phyloP scores from a whole-genome alignment of 2,113 vertebrate genomes.

The Kryptolebias marmoratus region DNA sequence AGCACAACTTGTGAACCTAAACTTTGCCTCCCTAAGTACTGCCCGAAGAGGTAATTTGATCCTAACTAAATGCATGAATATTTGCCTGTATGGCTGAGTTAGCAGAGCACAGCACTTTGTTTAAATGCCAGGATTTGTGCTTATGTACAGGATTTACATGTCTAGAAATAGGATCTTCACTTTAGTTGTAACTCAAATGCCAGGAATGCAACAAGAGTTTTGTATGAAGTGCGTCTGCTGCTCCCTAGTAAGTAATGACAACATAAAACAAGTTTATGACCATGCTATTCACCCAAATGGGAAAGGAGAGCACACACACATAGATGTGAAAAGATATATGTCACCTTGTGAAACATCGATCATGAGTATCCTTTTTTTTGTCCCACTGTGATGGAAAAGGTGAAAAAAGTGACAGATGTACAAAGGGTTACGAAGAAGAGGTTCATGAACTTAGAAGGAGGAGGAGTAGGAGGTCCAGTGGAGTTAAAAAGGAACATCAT shows the following conservation, averaged over 20 bases:
- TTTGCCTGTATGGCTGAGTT: neutral
- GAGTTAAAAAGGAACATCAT: neutral
- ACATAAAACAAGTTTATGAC: constrained; percentile 78
- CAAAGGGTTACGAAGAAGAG: constrained; percentile 3
- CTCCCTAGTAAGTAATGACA: constrained; percentile 77
- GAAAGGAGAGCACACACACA: constrained; percentile 4
- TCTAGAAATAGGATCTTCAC: constrained; percentile 46
- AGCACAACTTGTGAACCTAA: constrained; percentile 36
- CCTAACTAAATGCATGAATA: neutral
- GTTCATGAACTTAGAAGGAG: neutral
- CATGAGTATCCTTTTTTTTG: constrained; percentile 10
- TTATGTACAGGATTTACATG: constrained; percentile 17
- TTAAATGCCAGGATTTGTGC: constrained; percentile 24
- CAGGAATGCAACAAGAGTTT: constrained; percentile 29
- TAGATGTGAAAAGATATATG: constrained; percentile 22
- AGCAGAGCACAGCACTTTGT: neutral
- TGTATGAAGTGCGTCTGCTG: constrained; percentile 46
- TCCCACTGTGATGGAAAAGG: neutral
- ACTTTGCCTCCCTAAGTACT: constrained; percentile 50
- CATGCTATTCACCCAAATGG: constrained; percentile 52
- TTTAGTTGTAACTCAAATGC: constrained; percentile 61
- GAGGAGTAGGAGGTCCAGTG: neutral
- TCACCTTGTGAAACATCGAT: constrained; percentile 40
- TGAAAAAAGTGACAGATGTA: neutral
- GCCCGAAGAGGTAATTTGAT: constrained; percentile 35